phyloP scores from a whole-genome alignment of 2,113 vertebrate species.

The Chlamydotis undulata region DNA sequence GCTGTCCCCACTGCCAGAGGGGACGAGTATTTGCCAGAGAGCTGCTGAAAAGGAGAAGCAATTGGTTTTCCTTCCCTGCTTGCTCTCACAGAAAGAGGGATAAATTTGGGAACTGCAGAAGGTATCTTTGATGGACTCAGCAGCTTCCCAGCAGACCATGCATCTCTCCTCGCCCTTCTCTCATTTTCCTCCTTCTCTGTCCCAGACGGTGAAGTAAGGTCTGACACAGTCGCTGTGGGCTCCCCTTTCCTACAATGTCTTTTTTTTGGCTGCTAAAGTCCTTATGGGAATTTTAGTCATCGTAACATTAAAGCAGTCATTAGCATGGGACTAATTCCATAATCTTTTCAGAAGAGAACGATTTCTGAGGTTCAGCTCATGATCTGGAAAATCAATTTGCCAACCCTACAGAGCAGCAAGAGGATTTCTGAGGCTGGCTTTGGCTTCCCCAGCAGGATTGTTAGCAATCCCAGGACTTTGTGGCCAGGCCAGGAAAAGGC shows the following conservation, averaged over 20 bases:
- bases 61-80: not conserved
- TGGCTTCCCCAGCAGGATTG: not conserved
- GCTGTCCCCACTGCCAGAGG: not conserved
- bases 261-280: not conserved
- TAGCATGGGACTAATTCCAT: conserved; percentile 60
- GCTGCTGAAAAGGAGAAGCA: not conserved
- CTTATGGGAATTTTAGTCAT: conserved; percentile 12
- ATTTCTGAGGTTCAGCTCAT: conserved; percentile 31
- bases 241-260: not conserved
- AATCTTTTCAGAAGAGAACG: conserved; percentile 51
- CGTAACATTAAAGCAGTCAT: conserved; percentile 35
- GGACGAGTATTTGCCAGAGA: not conserved
- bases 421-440: not conserved
- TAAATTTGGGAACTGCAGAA: not conserved
- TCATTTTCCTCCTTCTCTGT: not conserved
- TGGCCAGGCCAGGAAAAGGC: not conserved
- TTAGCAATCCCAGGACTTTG: not conserved
- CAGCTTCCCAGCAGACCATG: not conserved
- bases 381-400: conserved; percentile 67
- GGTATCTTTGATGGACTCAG: not conserved
- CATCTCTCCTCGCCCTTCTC: not conserved
- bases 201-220: not conserved
- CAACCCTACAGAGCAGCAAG: not conserved
- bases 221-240: not conserved
- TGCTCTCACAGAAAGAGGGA: not conserved